phyloP scores from a whole-genome alignment of 2,113 vertebrate genomes.

The Scomber colias region DNA sequence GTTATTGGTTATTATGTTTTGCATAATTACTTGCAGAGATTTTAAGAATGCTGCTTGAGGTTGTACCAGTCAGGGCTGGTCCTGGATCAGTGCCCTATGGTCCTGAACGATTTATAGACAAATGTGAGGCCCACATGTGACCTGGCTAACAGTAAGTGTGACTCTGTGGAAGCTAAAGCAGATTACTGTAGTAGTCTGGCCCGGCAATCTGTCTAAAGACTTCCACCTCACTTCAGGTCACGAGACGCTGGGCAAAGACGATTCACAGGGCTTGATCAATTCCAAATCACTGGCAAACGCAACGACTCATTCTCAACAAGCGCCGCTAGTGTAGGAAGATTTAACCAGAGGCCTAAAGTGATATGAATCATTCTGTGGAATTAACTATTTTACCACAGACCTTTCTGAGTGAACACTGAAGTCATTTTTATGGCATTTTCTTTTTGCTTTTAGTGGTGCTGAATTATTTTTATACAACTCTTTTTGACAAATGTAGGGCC shows the following conservation, averaged over 20 bases:
- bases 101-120: constrained; percentile 2
- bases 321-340: not conserved
- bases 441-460: too few species aligned
- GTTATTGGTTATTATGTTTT: constrained; percentile 21
- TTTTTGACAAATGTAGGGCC: too few species aligned
- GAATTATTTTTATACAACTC: not conserved
- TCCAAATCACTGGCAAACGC: constrained; percentile 13
- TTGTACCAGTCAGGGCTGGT: not conserved
- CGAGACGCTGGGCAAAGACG: constrained; percentile 27
- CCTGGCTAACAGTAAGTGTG: constrained; percentile 47
- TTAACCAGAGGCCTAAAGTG: not conserved
- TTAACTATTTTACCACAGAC: not conserved
- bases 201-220: constrained; percentile 71
- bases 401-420: not conserved
- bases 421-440: not conserved
- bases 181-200: constrained; percentile 77
- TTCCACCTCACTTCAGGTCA: constrained; percentile 57
- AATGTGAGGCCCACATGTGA: constrained; percentile 53
- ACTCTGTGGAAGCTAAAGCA: constrained; percentile 62
- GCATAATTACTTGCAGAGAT: not conserved
- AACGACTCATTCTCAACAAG: not conserved
- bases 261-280: constrained; percentile 43
- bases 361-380: not conserved
- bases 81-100: constrained; percentile 9
- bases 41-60: constrained; percentile 3